Base-by-base conservation (phyloP, 2,113 vertebrate genomes). In the Piaya cayana region DNA sequence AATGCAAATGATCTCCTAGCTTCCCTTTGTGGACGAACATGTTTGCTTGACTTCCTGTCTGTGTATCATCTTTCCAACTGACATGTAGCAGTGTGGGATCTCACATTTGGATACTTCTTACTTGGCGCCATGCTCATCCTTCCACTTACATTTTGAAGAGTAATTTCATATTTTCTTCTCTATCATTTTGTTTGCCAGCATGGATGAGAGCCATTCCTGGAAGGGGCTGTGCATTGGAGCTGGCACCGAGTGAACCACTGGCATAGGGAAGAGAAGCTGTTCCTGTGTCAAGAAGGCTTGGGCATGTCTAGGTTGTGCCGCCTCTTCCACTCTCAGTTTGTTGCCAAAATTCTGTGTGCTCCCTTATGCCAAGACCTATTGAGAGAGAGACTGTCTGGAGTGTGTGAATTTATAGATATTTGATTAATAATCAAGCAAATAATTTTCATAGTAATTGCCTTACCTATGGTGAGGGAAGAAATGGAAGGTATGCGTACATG, bases 131-230 rank as follows among this genome's bases (percentile, higher is more conserved):
- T 76, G 92, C 96, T 97, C 96, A 88, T 98, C 95, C 96, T 97
- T 98, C 97, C 97, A 98, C 98, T 98, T 98, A 97, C 96, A 97
- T 98, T 98, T 97, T 98, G 97, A 98, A 98, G 97, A 98, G 98
- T 97, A 98, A 98, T 98, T 98, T 98, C 96, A 88, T 98, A 97
- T 98, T 98, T 98, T 98, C 97, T 98, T 98, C 97, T 93, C 97
- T 97, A 95, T 97, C 94, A 95, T 97, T 98, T 95, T 98, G 95
- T 97, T 98, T 98, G 98, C 98, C 98, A 98, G 97, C 91, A 98
- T 98, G 98, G 98, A 98, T 95, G 96, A 88, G 95, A 97, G 98
- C 98, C 98, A 98, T 98, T 97, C 97, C 97, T 98, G 97, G 97
- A 98, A 98, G 97, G 97, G 96, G 97, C 97, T 97, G 97, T 95